Percentiles rank a stretch among this genome's conserved stretches.
Conservation (phyloP, 1,140 invertebrate species). For the Hetaerina americana region DNA sequence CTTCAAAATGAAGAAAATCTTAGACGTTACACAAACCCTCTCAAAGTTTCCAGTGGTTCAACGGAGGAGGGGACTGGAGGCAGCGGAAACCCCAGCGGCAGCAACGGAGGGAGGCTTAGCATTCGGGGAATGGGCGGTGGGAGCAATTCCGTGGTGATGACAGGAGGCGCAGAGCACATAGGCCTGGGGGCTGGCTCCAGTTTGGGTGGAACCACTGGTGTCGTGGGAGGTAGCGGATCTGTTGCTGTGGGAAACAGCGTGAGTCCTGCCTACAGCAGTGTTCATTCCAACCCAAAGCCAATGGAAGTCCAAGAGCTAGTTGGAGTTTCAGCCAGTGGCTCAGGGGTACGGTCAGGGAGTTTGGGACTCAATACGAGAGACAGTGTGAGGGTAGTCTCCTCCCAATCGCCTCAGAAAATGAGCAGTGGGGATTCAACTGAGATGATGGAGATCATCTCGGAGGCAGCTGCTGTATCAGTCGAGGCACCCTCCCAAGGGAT, state of each 20-base stretch:
- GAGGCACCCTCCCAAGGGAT: slow-evolving; percentile 36
- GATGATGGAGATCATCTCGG: slow-evolving; percentile 46
- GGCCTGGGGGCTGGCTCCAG: background rate
- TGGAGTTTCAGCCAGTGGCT: background rate
- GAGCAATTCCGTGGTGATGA: background rate
- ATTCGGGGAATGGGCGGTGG: slow-evolving; percentile 17
- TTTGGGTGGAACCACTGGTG: background rate
- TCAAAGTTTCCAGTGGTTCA: slow-evolving; percentile 43
- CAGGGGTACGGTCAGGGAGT: background rate
- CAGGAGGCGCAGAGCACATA: background rate
- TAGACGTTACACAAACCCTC: slow-evolving; percentile 48
- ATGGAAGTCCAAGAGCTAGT: background rate
- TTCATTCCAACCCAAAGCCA: background rate
- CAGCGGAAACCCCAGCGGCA: slow-evolving; percentile 16
- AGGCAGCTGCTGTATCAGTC: slow-evolving; percentile 37
- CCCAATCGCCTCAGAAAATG: slow-evolving; percentile 34
- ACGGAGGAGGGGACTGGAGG: slow-evolving; percentile 28
- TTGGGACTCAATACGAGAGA: slow-evolving; percentile 14
- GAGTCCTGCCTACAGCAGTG: background rate
- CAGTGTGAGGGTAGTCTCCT: slow-evolving; percentile 42
- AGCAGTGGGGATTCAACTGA: slow-evolving; percentile 33
- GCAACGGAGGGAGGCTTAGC: slow-evolving; percentile 25
- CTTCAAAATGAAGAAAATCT: slow-evolving; percentile 81
- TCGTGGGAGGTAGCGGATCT: background rate
- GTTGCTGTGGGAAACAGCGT: background rate